These are phyloP conservation scores for Pelochelys cantorii DNA, from an alignment of 2,797 vertebrate species.

Conservation along the genomic window DNA sequence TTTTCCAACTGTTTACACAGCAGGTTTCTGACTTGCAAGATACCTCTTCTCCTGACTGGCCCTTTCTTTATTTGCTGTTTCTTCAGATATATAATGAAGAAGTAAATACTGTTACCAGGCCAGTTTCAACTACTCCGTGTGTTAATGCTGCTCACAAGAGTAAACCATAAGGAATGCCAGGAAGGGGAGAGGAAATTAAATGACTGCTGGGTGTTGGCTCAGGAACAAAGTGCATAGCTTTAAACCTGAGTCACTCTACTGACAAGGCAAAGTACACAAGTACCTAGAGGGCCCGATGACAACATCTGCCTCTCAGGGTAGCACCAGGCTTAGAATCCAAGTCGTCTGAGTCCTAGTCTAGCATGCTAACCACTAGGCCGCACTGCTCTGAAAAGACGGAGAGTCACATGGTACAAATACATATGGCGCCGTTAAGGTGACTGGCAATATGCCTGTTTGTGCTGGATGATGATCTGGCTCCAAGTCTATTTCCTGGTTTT, in stretches of 20 bases:
- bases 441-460: neutral
- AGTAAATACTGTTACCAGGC: neutral
- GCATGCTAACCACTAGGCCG: neutral
- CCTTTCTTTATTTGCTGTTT: neutral
- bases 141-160: too few species aligned
- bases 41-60: neutral
- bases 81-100: neutral
- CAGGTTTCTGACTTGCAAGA: neutral
- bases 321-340: neutral
- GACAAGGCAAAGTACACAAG: neutral
- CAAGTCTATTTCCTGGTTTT: neutral
- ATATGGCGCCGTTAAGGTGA: neutral
- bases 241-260: neutral
- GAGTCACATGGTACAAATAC: neutral
- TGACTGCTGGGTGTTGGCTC: neutral
- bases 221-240: neutral
- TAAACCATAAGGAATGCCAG: neutral
- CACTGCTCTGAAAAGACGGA: neutral
- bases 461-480: neutral
- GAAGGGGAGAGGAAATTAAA: neutral
- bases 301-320: neutral
- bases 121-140: slow-evolving; percentile 10
- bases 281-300: too few species aligned
- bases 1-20: neutral
- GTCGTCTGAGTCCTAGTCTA: neutral